Conservation (phyloP, 2,888 invertebrate genomes). For the Pecten maximus region DNA sequence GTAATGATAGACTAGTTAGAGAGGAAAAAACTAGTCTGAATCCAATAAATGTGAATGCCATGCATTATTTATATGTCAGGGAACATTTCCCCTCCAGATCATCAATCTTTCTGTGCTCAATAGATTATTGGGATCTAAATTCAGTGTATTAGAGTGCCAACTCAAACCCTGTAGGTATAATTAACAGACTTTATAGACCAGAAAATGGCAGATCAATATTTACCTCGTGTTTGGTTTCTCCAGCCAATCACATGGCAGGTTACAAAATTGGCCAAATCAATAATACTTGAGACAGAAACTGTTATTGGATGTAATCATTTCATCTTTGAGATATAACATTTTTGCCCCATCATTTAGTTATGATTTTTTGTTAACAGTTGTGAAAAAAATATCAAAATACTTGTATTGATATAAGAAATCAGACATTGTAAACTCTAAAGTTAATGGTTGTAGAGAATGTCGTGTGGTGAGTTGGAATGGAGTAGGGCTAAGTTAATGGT, state of each 20-base stretch:
- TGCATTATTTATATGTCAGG: slow-evolving; percentile 13
- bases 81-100: not conserved
- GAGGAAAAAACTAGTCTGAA: not conserved
- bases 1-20: not conserved
- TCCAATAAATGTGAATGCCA: not conserved
- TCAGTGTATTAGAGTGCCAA: slow-evolving; percentile 29
- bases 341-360: not conserved
- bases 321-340: too few relatives aligned
- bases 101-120: slow-evolving; percentile 11
- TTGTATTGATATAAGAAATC: too few relatives aligned
- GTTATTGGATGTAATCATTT: not conserved
- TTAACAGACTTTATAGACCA: not conserved
- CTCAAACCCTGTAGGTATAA: slow-evolving; percentile 6
- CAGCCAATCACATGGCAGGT: not conserved
- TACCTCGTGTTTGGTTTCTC: not conserved
- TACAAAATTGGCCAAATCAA: not conserved
- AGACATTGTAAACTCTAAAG: too few relatives aligned
- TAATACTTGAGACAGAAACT: not conserved
- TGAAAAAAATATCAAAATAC: too few relatives aligned
- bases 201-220: slow-evolving; percentile 2
- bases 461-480: too few relatives aligned
- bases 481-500: too few relatives aligned
- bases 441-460: too few relatives aligned
- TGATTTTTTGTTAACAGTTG: not conserved
- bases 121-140: slow-evolving; percentile 29